Evolutionary conservation across 2,797 vertebrate genomes (phyloP).

Genomic region (Propithecus deckenii): DNA sequence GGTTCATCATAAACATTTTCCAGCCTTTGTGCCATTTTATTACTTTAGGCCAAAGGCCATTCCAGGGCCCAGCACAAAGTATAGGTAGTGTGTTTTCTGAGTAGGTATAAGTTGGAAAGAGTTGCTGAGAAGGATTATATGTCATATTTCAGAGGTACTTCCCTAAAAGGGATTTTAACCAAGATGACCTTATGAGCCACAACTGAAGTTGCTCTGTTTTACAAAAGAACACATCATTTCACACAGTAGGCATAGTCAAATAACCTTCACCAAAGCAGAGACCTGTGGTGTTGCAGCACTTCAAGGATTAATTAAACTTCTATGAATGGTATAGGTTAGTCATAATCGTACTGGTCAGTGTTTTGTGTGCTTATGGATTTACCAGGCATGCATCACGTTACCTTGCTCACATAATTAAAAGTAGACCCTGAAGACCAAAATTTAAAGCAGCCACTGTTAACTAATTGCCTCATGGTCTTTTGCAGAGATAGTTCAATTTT

Average conservation of each 20-base stretch:
- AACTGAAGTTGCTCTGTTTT: neutral
- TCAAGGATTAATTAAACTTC: slow-evolving; percentile 72
- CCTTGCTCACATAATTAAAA: slow-evolving; percentile 65
- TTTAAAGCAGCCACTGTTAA: slow-evolving; percentile 54
- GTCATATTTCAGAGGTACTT: neutral
- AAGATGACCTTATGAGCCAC: neutral
- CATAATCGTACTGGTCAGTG: slow-evolving; percentile 67
- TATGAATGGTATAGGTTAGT: slow-evolving; percentile 58
- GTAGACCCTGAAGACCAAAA: slow-evolving; percentile 58
- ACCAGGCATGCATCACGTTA: slow-evolving; percentile 48
- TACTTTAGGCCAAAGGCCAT: slow-evolving; percentile 18
- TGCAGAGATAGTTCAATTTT: slow-evolving; percentile 48
- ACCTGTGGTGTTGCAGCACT: slow-evolving; percentile 42
- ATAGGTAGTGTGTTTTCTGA: neutral
- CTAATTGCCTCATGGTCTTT: slow-evolving; percentile 55
- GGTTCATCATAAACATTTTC: neutral
- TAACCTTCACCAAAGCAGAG: slow-evolving; percentile 63
- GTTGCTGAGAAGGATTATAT: neutral
- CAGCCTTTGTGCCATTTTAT: neutral
- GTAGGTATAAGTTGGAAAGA: neutral
- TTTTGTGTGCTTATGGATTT: slow-evolving; percentile 68
- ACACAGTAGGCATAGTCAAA: slow-evolving; percentile 58
- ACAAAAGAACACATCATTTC: neutral
- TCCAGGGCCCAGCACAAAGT: neutral
- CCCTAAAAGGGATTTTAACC: neutral